A percentile compares a stretch with the other conserved stretches of the same genome.
Evolutionary conservation across 2,888 invertebrate species (phyloP).

Genomic region (Lasioglossum villosulum): DNA sequence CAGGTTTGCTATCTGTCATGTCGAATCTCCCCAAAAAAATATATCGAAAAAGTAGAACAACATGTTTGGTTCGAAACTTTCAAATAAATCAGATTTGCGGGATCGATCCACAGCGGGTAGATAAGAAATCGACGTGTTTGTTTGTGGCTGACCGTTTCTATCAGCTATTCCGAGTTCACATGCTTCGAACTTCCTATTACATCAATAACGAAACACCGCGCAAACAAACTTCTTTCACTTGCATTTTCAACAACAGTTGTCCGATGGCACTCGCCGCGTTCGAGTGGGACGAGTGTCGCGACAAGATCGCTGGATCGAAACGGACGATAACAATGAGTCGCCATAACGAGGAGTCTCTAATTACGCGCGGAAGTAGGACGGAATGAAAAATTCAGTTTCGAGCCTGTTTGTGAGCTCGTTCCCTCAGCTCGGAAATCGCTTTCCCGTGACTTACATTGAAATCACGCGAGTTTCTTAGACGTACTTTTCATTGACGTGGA

Average conservation of each 20-base stretch:
- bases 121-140: not conserved
- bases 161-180: not conserved
- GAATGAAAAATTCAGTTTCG: constrained; percentile 40
- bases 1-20: not conserved
- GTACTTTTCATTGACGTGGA: not conserved
- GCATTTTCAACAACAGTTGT: not conserved
- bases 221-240: not conserved
- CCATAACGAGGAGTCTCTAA: constrained; percentile 9
- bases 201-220: not conserved
- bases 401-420: not conserved
- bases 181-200: not conserved
- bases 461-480: not conserved
- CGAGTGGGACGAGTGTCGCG: not conserved
- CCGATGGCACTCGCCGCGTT: not conserved
- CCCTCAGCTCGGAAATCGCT: not conserved
- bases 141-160: not conserved
- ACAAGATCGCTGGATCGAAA: not conserved
- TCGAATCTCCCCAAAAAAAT: not conserved
- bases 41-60: not conserved
- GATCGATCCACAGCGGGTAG: not conserved
- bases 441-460: not conserved
- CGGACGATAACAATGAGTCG: constrained; percentile 20
- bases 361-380: constrained; percentile 28
- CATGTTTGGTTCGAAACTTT: not conserved
- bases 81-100: not conserved